These are phyloP conservation scores for Sturnira hondurensis DNA, from an alignment of 2,113 vertebrate genomes.

Conservation along the genomic window DNA sequence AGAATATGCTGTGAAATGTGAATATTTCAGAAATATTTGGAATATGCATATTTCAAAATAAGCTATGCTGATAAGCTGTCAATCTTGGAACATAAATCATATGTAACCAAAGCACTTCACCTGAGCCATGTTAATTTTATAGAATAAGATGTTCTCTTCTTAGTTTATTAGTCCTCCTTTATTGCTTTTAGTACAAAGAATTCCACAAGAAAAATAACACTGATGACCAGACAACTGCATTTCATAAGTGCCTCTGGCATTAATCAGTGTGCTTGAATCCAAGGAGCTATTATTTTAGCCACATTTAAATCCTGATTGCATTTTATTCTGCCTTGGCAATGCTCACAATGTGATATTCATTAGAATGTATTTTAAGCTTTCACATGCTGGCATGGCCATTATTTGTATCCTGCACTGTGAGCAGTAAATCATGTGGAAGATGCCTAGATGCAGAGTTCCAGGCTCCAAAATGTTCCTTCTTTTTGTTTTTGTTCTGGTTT, in stretches of 20 bases:
- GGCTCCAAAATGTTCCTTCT: neutral
- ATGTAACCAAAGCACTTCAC: slow-evolving; percentile 1
- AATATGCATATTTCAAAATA: slow-evolving; percentile 47
- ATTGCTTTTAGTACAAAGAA: slow-evolving; percentile 39
- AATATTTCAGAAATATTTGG: slow-evolving; percentile 53
- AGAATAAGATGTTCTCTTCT: slow-evolving; percentile 25
- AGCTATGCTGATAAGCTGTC: slow-evolving; percentile 50
- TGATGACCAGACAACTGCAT: slow-evolving; percentile 50
- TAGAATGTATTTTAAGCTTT: slow-evolving; percentile 70
- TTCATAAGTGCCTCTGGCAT: slow-evolving; percentile 62
- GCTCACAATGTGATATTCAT: slow-evolving; percentile 65
- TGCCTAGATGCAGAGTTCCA: slow-evolving; percentile 17
- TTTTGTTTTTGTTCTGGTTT: slow-evolving; percentile 33
- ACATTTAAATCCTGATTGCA: slow-evolving; percentile 70
- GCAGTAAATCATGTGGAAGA: slow-evolving; percentile 58
- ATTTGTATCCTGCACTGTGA: slow-evolving; percentile 61
- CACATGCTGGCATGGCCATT: slow-evolving; percentile 57
- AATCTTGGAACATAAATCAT: neutral
- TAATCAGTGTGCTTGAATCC: slow-evolving; percentile 50
- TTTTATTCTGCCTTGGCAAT: slow-evolving; percentile 66
- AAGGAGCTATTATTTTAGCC: slow-evolving; percentile 67
- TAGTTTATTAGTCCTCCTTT: slow-evolving; percentile 42
- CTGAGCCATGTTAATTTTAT: slow-evolving; percentile 19
- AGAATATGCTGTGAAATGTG: slow-evolving; percentile 23
- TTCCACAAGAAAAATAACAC: slow-evolving; percentile 54